phyloP scores from a whole-genome alignment of 2,113 vertebrate genomes.

The Eretmochelys imbricata region DNA sequence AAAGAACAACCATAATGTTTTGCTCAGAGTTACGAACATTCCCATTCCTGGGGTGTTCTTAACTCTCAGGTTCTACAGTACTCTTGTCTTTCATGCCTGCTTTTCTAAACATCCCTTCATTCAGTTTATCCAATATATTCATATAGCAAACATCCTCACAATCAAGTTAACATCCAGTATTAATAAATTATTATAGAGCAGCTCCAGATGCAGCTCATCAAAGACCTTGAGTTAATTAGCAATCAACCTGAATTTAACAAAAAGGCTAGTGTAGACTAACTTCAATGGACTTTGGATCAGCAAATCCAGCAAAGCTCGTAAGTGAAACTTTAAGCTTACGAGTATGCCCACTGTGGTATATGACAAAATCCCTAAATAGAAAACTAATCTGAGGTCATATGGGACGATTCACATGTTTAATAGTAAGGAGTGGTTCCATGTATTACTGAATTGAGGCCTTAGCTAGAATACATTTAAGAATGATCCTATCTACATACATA shows the following conservation, averaged over 20 bases:
- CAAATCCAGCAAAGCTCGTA: background rate
- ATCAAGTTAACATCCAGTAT: background rate
- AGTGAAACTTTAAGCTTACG: background rate
- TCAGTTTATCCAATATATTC: background rate
- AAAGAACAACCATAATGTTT: no score
- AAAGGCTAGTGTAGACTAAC: background rate
- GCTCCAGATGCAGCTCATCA: no score
- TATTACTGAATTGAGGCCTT: background rate
- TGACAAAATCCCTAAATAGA: background rate
- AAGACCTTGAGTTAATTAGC: background rate
- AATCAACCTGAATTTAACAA: background rate
- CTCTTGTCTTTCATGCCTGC: no score
- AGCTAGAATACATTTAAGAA: no score
- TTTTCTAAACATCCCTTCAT: background rate
- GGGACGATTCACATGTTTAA: background rate
- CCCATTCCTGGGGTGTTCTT: no score
- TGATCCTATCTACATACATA: background rate
- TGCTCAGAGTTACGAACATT: no score
- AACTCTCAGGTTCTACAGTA: no score
- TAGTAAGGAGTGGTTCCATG: background rate
- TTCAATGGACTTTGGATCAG: background rate
- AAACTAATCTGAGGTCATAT: background rate
- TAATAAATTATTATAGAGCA: background rate
- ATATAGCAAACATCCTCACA: background rate
- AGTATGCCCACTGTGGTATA: background rate